These are phyloP conservation scores for Abrostola triplasia DNA, from an alignment of 2,888 invertebrate species.

Conservation along the genomic window DNA sequence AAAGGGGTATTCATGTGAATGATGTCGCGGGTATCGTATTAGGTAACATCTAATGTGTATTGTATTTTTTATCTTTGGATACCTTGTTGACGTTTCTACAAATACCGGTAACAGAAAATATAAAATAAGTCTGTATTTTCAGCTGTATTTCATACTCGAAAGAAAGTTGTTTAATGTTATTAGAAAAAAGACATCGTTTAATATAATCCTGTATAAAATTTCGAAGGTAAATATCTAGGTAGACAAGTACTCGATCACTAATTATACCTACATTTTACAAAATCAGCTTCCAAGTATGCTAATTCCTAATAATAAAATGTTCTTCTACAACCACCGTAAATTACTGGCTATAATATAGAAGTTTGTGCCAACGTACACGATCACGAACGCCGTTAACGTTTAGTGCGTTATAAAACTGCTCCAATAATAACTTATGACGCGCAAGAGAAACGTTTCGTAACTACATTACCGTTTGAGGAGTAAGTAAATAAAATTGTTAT, in stretches of 20 bases:
- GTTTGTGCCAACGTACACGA: constrained; percentile 57
- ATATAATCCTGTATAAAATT: too few species aligned
- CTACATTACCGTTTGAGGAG: constrained; percentile 35
- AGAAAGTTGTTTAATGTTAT: too few species aligned
- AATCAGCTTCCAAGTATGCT: too few species aligned
- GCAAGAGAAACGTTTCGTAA: constrained; percentile 49
- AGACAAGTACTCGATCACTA: not conserved
- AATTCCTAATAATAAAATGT: too few species aligned
- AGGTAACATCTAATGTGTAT: constrained; percentile 6
- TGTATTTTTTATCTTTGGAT: not conserved
- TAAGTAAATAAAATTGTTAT: constrained; percentile 41
- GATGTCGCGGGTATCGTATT: constrained; percentile 7
- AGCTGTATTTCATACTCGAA: too few species aligned
- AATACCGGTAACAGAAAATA: too few species aligned
- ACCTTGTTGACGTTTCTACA: too few species aligned
- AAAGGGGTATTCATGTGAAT: constrained; percentile 16
- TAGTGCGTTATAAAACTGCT: constrained; percentile 61
- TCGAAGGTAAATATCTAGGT: too few species aligned
- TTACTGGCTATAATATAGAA: not conserved
- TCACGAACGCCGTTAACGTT: constrained; percentile 70
- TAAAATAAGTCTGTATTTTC: too few species aligned
- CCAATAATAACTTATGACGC: constrained; percentile 54
- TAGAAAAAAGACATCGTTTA: too few species aligned
- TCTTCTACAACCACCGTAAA: too few species aligned
- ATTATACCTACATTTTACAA: not conserved